Base-by-base conservation (phyloP, 2,797 vertebrate species). In the Phoxinus dragarum region DNA sequence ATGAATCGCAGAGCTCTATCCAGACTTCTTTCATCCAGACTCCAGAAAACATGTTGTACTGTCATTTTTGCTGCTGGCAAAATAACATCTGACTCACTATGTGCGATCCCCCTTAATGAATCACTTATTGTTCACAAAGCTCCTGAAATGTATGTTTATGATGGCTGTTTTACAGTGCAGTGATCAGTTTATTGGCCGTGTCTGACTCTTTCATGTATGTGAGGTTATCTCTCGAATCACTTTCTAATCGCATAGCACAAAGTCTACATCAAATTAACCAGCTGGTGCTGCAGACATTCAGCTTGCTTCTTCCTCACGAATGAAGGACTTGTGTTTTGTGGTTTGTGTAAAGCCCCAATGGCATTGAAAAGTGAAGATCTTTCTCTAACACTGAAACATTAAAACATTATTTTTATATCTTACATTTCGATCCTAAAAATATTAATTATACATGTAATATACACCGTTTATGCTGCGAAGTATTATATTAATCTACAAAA, bases 201-300 rank as follows among this genome's bases (percentile, higher is more conserved):
- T 66, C 59, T 80, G 59, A 66, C 42, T 80, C 40, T 34, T 31
- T 44, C 9, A 42, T 34, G 9, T 34, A 66, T 21, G 17, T 47
- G 59, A 66, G 77, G 17, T 47, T 80, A 80, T 66, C 77, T 79
- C 40, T 80, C 59, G 27, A 34, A 76, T 76, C 56, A 23, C 67
- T 12, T 19, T 40, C 40, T 79, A 47, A 77, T 47, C 17, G 3
- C 40, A 66, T 79, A 34, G 59, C 19, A 44, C 77, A 66, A 27
- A 66, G 40, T 66, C 40, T 80, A 44, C 11, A 66, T 79, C 77
- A 66, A 11, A 80, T 66, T 17, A 79, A 79, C 66, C 17, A 7
- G 75, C 59, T 64, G 27, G 38, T 21, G 10, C 38, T 31, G 40
- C 14, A 16, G 47, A 44, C 66, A 27, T 54, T 27, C 34, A 40